phyloP scores from a whole-genome alignment of 2,888 invertebrate species.

The Ischnura elegans region DNA sequence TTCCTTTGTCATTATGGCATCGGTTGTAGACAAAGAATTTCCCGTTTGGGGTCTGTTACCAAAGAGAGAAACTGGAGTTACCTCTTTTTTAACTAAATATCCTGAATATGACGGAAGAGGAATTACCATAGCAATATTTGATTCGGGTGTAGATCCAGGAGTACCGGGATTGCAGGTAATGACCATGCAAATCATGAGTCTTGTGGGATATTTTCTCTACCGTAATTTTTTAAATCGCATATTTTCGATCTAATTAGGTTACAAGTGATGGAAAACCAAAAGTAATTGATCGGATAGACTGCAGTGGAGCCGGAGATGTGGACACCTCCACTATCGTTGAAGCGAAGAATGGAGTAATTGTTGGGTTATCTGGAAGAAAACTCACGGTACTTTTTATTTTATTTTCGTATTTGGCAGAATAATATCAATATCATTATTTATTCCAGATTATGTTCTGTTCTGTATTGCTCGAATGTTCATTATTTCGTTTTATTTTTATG shows the following conservation, averaged over 20 bases:
- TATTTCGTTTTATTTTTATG: neutral
- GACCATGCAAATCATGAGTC: conserved; percentile 71
- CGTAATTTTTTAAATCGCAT: conserved; percentile 29
- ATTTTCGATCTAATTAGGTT: conserved; percentile 80
- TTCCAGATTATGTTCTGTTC: neutral
- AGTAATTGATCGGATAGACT: conserved; percentile 96
- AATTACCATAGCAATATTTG: conserved; percentile 95
- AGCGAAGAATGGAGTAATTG: conserved; percentile 86
- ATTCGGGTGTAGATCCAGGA: conserved; percentile 98
- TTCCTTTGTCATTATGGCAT: conserved; percentile 75
- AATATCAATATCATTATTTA: too few relatives aligned
- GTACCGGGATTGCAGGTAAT: conserved; percentile 94
- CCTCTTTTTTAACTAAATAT: conserved; percentile 92
- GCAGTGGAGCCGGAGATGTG: conserved; percentile 98
- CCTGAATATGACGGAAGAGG: conserved; percentile 95
- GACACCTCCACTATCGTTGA: conserved; percentile 90
- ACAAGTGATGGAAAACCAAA: conserved; percentile 94
- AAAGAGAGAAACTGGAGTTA: conserved; percentile 96
- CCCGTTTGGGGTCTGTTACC: conserved; percentile 93
- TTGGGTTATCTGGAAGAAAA: conserved; percentile 89
- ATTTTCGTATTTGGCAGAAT: neutral
- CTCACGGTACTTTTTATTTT: conserved; percentile 84
- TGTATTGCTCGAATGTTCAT: neutral
- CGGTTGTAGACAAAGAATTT: conserved; percentile 81
- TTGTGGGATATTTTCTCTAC: neutral